phyloP scores from a whole-genome alignment of 2,888 invertebrate genomes.

The Perithous albicinctus region DNA sequence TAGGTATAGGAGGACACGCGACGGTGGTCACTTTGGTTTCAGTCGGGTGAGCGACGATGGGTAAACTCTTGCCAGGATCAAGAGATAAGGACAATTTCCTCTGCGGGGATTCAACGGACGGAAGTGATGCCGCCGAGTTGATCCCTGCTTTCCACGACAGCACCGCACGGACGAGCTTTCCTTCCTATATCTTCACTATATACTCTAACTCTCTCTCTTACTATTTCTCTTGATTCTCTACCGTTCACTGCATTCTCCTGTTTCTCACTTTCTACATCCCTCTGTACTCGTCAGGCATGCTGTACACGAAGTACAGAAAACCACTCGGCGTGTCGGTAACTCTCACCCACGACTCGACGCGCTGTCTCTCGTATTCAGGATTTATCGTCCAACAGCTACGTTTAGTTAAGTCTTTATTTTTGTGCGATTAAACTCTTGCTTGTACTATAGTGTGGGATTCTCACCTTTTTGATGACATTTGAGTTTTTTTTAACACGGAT shows the following conservation, averaged over 20 bases:
- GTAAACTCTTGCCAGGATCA: constrained; percentile 77
- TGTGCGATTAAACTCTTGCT: neutral
- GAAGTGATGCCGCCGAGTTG: constrained; percentile 73
- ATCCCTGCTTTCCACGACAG: constrained; percentile 70
- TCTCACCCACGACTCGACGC: neutral
- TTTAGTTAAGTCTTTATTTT: neutral
- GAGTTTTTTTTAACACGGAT: too few species aligned
- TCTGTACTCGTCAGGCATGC: constrained; percentile 12
- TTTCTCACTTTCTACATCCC: constrained; percentile 12
- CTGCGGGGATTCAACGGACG: constrained; percentile 71
- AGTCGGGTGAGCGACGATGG: constrained; percentile 69
- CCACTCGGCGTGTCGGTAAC: neutral
- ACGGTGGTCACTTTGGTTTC: constrained; percentile 67
- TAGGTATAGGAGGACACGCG: constrained; percentile 48
- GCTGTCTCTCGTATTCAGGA: neutral
- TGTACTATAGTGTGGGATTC: too few species aligned
- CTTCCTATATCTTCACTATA: constrained; percentile 3
- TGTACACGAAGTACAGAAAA: constrained; percentile 10
- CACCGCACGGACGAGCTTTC: constrained; percentile 57
- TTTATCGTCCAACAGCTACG: neutral
- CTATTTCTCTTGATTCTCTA: neutral
- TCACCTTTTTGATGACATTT: too few species aligned
- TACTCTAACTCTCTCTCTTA: neutral
- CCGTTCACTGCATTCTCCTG: neutral
- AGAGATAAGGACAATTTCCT: constrained; percentile 79